Percentiles rank a stretch among this genome's conserved stretches.
Conservation (phyloP, 2,888 invertebrate species). For the Gymnosoma rotundatum region DNA sequence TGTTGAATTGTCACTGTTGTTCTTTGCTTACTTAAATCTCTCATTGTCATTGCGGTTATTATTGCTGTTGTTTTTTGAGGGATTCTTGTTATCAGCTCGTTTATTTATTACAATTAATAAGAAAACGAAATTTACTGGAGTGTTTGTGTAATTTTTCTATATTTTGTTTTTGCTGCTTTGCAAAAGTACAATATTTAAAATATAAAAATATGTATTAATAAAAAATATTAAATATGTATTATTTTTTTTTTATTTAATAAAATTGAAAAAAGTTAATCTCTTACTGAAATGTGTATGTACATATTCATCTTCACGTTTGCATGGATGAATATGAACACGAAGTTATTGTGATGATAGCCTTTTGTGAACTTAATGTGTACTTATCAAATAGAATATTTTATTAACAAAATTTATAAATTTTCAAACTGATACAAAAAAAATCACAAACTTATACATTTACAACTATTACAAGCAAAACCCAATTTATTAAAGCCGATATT, state of each 20-base stretch:
- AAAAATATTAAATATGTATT: conserved; percentile 10
- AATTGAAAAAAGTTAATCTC: conserved; percentile 28
- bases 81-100: conserved; percentile 47
- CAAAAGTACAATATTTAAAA: no score
- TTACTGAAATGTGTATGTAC: conserved; percentile 49
- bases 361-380: conserved; percentile 48
- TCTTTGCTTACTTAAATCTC: conserved; percentile 1
- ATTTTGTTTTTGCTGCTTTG: conserved; percentile 8
- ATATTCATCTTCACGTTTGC: conserved; percentile 12
- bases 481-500: no score
- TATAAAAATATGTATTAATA: conserved; percentile 3
- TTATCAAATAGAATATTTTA: conserved; percentile 54
- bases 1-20: background rate
- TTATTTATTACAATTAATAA: conserved; percentile 42
- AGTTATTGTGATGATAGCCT: conserved; percentile 51
- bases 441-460: background rate
- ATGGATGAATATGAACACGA: conserved; percentile 27
- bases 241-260: conserved; percentile 9
- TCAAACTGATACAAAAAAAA: background rate
- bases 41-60: conserved; percentile 4
- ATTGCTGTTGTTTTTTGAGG: conserved; percentile 3
- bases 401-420: conserved; percentile 40
- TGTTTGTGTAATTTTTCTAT: conserved; percentile 1
- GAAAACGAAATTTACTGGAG: conserved; percentile 6
- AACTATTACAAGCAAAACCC: background rate